These are phyloP conservation scores for Macrotrachela quadricornifera DNA, from an alignment of 1,140 invertebrate species.

Conservation along the genomic window DNA sequence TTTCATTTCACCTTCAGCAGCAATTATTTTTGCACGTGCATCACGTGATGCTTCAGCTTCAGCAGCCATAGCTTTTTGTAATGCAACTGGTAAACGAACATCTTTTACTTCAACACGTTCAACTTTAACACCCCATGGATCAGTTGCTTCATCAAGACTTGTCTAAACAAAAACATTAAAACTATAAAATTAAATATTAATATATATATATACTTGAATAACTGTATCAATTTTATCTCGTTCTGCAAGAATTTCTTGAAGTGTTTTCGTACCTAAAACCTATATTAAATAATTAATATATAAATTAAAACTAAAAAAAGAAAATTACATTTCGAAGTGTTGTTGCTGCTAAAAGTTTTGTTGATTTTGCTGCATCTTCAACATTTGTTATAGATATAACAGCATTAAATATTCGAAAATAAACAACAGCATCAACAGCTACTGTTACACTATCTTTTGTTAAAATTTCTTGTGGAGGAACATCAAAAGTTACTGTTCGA, in stretches of 20 bases:
- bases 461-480: slow-evolving; percentile 9
- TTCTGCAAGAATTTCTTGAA: slow-evolving; percentile 5
- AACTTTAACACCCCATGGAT: slow-evolving; percentile 3
- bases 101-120: slow-evolving; percentile 11
- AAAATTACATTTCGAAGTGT: slow-evolving; percentile 9
- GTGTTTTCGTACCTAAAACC: slow-evolving; percentile 2
- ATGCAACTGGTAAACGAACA: slow-evolving; percentile 14
- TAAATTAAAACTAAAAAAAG: slow-evolving; percentile 7
- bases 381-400: slow-evolving; percentile 5
- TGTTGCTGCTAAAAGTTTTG: slow-evolving; percentile 7
- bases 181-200: no score
- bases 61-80: slow-evolving; percentile 22
- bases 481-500: slow-evolving; percentile 6
- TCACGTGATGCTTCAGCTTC: slow-evolving; percentile 23
- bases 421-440: slow-evolving; percentile 8
- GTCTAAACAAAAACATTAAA: no score
- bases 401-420: slow-evolving; percentile 1
- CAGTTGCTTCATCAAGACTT: not conserved
- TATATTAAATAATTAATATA: slow-evolving; percentile 2
- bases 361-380: slow-evolving; percentile 4
- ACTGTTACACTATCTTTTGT: slow-evolving; percentile 9
- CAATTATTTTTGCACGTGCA: slow-evolving; percentile 18
- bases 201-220: not conserved
- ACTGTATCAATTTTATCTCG: slow-evolving; percentile 1
- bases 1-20: slow-evolving; percentile 9